A percentile compares a stretch with the other conserved stretches of the same genome.
phyloP scores from a whole-genome alignment of 2,113 vertebrate species.

The Campylomormyrus numenius region DNA sequence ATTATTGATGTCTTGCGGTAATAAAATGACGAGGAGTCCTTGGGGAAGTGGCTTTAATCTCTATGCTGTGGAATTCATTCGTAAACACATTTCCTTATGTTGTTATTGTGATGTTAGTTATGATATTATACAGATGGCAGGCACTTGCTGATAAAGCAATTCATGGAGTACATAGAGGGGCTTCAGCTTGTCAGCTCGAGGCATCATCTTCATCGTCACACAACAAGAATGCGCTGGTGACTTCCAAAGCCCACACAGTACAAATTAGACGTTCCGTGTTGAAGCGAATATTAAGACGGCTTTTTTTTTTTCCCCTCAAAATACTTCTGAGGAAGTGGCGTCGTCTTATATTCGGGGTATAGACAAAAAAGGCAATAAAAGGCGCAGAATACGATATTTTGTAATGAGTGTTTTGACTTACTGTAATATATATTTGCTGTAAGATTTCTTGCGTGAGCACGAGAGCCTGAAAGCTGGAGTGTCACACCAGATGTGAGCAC shows the following conservation, averaged over 20 bases:
- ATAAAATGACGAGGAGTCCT: background rate
- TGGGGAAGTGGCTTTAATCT: background rate
- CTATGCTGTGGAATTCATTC: background rate
- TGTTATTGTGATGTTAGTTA: constrained; percentile 9
- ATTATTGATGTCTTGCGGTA: background rate
- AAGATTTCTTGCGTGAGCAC: too few relatives aligned
- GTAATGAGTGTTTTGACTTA: too few relatives aligned
- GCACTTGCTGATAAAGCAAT: constrained; percentile 3
- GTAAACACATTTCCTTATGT: background rate
- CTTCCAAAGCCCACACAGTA: background rate
- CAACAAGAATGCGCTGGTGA: background rate
- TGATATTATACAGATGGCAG: background rate
- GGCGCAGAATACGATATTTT: too few relatives aligned
- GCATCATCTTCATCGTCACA: background rate
- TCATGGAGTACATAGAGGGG: background rate
- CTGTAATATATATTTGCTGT: too few relatives aligned
- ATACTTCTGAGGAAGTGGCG: too few relatives aligned
- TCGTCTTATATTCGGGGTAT: too few relatives aligned
- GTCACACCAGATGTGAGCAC: too few relatives aligned
- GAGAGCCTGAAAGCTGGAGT: too few relatives aligned
- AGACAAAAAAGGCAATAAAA: too few relatives aligned
- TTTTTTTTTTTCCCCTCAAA: too few relatives aligned
- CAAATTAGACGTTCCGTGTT: background rate
- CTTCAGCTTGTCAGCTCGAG: background rate
- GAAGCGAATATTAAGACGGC: too few relatives aligned